phyloP scores from a whole-genome alignment of 2,888 invertebrate species.

The Parnassius orleans region DNA sequence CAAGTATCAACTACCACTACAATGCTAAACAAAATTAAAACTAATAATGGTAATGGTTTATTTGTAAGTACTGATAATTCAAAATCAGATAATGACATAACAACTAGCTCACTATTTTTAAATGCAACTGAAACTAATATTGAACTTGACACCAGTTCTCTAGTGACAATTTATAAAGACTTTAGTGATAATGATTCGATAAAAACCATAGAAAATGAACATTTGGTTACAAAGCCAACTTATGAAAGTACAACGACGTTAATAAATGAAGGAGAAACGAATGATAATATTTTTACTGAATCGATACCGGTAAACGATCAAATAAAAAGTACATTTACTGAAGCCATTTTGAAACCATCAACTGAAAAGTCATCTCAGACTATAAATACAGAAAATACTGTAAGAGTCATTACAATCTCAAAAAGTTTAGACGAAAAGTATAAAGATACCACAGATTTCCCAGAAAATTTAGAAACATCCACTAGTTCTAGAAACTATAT shows the following conservation, averaged over 20 bases:
- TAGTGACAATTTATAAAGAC: not conserved
- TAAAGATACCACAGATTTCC: slow-evolving; percentile 1
- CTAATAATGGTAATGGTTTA: not conserved
- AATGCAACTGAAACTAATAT: not conserved
- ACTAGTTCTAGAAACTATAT: not conserved
- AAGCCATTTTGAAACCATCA: not conserved
- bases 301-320: no score
- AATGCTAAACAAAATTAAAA: slow-evolving; percentile 2
- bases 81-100: slow-evolving; percentile 1
- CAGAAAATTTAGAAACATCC: not conserved
- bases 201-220: not conserved
- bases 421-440: slow-evolving; percentile 1
- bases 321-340: no score
- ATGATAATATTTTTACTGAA: slow-evolving; percentile 1
- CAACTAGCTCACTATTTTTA: not conserved
- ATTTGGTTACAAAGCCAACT: not conserved
- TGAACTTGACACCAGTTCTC: slow-evolving; percentile 7
- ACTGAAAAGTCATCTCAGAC: not conserved
- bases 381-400: not conserved
- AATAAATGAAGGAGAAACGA: slow-evolving; percentile 2
- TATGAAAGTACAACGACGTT: slow-evolving; percentile 6
- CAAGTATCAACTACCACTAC: not conserved
- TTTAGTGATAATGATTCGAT: not conserved
- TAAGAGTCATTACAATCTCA: not conserved
- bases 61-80: not conserved